These are phyloP conservation scores for Numida meleagris DNA, from an alignment of 2,113 vertebrate species.

Conservation along the genomic window DNA sequence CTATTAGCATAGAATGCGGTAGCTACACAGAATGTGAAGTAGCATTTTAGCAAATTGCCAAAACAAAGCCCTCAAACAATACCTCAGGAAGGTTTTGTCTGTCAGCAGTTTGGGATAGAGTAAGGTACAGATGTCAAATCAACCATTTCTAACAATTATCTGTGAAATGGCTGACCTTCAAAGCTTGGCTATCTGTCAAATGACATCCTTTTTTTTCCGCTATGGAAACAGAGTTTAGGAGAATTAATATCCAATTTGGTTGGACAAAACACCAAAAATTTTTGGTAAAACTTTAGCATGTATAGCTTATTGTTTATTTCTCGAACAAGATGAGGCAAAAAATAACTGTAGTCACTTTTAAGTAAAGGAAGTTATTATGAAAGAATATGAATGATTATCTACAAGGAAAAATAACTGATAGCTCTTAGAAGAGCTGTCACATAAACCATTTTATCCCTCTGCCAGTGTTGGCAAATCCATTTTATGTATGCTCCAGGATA, in stretches of 20 bases:
- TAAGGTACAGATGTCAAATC: not conserved
- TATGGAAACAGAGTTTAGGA: not conserved
- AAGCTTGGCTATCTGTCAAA: not conserved
- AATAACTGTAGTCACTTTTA: not conserved
- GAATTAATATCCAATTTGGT: not conserved
- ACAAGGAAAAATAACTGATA: not conserved
- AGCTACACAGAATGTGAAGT: not conserved
- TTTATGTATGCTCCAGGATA: not conserved
- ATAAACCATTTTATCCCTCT: not conserved
- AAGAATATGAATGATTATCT: not conserved
- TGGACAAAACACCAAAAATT: not conserved
- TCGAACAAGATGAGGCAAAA: not conserved
- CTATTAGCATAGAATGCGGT: not conserved
- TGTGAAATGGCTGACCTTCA: not conserved
- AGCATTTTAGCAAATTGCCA: not conserved
- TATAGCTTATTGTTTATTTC: not conserved
- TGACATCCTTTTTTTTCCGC: not conserved
- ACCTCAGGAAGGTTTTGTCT: not conserved
- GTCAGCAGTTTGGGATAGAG: not conserved
- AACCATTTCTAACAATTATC: constrained; percentile 7
- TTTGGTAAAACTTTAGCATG: not conserved
- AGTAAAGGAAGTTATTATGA: not conserved
- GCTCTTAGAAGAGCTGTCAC: not conserved
- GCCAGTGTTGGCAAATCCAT: not conserved
- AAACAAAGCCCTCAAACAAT: not conserved